These are phyloP conservation scores for Rhorus exstirpatorius DNA, from an alignment of 2,888 invertebrate genomes.

Conservation along the genomic window DNA sequence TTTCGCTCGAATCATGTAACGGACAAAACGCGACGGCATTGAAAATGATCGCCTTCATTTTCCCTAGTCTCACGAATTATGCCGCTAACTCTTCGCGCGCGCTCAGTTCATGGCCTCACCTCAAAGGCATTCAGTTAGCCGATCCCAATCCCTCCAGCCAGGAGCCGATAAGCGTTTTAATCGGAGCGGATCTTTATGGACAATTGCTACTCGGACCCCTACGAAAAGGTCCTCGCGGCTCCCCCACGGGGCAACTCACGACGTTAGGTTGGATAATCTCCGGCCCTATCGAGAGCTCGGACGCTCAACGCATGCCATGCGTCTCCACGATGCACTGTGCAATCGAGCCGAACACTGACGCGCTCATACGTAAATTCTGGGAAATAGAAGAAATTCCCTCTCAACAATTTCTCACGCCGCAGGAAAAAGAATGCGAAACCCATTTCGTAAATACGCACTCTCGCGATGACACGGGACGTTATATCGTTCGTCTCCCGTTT, in stretches of 20 bases:
- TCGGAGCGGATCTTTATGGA: constrained; percentile 58
- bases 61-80: background rate
- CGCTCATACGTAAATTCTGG: constrained; percentile 72
- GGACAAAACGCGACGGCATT: background rate
- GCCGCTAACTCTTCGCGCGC: too few relatives aligned
- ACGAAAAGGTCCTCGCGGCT: background rate
- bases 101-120: background rate
- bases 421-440: constrained; percentile 68
- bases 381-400: constrained; percentile 72
- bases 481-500: too few relatives aligned
- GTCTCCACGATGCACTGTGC: constrained; percentile 17
- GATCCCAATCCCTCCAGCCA: constrained; percentile 1
- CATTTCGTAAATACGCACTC: constrained; percentile 72
- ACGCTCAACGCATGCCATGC: background rate
- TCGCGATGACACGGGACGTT: too few relatives aligned
- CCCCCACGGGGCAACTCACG: constrained; percentile 51
- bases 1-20: constrained; percentile 1
- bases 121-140: too few relatives aligned
- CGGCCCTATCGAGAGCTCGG: background rate
- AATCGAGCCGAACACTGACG: constrained; percentile 8
- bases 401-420: constrained; percentile 63
- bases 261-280: constrained; percentile 64
- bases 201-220: constrained; percentile 26
- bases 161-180: constrained; percentile 50
- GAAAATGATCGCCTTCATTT: background rate